phyloP scores from a whole-genome alignment of 1,140 invertebrate genomes.

The Pemphigus obesinymphae region DNA sequence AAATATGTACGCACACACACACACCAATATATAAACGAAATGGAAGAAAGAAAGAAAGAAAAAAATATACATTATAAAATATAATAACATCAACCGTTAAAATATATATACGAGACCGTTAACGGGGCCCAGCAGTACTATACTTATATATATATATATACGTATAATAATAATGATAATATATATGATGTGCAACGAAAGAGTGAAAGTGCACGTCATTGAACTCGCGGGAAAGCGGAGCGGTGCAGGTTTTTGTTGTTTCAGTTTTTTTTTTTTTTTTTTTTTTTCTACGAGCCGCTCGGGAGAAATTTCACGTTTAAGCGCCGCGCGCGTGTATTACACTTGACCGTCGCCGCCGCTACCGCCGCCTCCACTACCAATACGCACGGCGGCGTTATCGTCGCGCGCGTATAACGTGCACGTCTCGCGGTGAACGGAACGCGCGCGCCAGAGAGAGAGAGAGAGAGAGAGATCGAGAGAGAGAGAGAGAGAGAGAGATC shows the following conservation, averaged over 20 bases:
- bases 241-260: too few species aligned
- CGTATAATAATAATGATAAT: too few species aligned
- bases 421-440: too few species aligned
- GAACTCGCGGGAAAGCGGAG: constrained; percentile 36
- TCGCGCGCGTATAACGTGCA: not conserved
- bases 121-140: not conserved
- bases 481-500: too few species aligned
- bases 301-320: constrained; percentile 27
- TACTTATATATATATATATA: too few species aligned
- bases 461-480: not conserved
- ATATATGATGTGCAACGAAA: too few species aligned
- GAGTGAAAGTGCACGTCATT: constrained; percentile 38
- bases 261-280: too few species aligned
- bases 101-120: too few species aligned
- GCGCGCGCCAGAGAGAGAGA: not conserved
- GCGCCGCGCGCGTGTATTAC: not conserved
- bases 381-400: not conserved
- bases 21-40: too few species aligned
- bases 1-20: too few species aligned
- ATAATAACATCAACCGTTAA: constrained; percentile 1
- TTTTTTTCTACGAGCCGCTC: not conserved
- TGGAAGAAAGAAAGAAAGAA: not conserved
- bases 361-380: not conserved
- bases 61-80: not conserved
- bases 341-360: constrained; percentile 33